These are phyloP conservation scores for Heterodera carotae DNA, from an alignment of 1,140 invertebrate genomes.

Conservation along the genomic window DNA sequence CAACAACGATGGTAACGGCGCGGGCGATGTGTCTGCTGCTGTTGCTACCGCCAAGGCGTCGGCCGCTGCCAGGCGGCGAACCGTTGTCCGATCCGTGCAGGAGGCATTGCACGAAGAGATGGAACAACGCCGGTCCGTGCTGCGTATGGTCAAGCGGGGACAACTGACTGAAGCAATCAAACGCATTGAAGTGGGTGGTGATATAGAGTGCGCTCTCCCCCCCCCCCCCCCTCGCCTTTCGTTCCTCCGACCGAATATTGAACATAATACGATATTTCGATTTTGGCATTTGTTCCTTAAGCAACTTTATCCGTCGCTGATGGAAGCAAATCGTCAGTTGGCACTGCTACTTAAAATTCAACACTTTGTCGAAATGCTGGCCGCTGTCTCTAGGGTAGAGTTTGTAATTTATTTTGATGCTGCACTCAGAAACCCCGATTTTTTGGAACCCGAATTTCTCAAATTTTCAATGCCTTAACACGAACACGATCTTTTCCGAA, in stretches of 20 bases:
- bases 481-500: no score
- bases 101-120: constrained; percentile 48
- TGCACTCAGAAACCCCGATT: not conserved
- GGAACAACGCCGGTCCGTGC: constrained; percentile 75
- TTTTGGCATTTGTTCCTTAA: constrained; percentile 70
- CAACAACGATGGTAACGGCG: not conserved
- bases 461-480: no score
- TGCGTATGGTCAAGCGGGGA: constrained; percentile 85
- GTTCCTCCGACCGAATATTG: not conserved
- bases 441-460: no score
- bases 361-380: constrained; percentile 82
- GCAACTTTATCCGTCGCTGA: constrained; percentile 82
- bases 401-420: not conserved
- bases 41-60: not conserved
- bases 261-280: not conserved
- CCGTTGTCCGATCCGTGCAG: constrained; percentile 33
- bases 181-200: constrained; percentile 59
- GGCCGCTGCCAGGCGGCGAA: constrained; percentile 9
- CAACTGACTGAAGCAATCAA: constrained; percentile 88
- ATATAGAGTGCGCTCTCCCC: no score
- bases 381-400: constrained; percentile 29
- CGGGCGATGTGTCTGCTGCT: constrained; percentile 5
- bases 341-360: constrained; percentile 91
- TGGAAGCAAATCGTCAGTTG: constrained; percentile 85
- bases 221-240: no score